Evolutionary conservation across 2,113 vertebrate genomes (phyloP).

Genomic region (Zosterops hypoxanthus): DNA sequence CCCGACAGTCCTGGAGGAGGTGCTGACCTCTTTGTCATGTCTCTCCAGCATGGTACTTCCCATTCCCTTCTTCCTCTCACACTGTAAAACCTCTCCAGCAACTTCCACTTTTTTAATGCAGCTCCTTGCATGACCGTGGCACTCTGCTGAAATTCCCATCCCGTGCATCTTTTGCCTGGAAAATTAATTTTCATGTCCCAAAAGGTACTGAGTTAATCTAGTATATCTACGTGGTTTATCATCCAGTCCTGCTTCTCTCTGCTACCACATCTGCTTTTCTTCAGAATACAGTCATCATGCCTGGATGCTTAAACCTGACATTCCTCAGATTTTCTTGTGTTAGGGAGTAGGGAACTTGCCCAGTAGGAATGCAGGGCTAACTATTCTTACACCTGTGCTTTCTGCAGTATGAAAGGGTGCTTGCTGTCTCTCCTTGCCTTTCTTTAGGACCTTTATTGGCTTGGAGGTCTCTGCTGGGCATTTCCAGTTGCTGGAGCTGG

Average conservation of each 20-base stretch:
- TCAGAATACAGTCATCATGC: neutral
- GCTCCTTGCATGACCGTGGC: accelerated
- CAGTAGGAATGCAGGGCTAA: neutral
- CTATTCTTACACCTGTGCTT: neutral
- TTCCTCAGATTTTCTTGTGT: neutral
- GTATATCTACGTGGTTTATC: neutral
- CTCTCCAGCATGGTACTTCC: neutral
- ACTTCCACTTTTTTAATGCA: neutral
- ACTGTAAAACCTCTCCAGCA: neutral
- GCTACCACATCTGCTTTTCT: neutral
- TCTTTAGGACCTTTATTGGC: slow-evolving; percentile 89
- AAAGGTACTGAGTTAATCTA: neutral
- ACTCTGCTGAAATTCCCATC: neutral
- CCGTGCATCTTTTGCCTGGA: neutral
- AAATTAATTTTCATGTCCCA: neutral
- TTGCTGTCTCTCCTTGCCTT: neutral
- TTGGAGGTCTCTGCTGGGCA: slow-evolving; percentile 86
- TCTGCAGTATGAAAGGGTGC: neutral
- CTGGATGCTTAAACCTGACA: neutral
- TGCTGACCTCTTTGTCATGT: neutral
- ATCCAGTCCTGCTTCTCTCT: neutral
- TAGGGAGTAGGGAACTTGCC: neutral
- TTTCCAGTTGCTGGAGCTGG: slow-evolving; percentile 81
- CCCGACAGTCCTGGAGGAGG: neutral
- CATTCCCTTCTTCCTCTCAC: neutral